A percentile compares a stretch with the other conserved stretches of the same genome.
These are phyloP conservation scores for Paracentrotus lividus DNA, from an alignment of 53 echinoderm and acorn worm genomes.

Conservation along the genomic window DNA sequence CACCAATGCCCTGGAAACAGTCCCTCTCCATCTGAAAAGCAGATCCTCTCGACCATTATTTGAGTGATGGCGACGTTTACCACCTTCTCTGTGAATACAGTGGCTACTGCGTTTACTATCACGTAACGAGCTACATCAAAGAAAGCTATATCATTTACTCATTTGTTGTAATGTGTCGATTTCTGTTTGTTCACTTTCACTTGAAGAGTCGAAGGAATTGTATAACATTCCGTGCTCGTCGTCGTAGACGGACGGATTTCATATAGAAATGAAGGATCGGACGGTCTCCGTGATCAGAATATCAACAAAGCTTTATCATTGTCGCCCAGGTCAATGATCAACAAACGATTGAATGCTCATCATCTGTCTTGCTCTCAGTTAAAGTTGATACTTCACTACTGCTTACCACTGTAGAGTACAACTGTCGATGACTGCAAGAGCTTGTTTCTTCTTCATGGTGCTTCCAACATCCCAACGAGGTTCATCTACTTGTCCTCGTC, in stretches of 20 bases:
- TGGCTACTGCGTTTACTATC: background rate
- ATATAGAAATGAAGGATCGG: background rate
- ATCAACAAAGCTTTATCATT: background rate
- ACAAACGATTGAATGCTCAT: background rate
- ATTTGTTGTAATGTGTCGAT: no score
- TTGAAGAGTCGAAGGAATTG: no score
- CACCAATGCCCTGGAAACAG: background rate
- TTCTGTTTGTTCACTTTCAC: no score
- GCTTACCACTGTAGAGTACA: background rate
- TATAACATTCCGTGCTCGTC: background rate
- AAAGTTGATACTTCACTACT: background rate
- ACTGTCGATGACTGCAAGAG: background rate
- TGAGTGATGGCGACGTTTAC: background rate
- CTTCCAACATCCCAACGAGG: background rate
- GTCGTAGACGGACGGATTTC: background rate
- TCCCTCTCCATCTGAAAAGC: constrained; percentile 31
- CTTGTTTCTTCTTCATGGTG: background rate
- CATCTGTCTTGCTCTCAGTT: background rate
- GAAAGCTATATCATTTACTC: background rate
- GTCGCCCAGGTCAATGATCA: background rate
- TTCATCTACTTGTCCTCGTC: background rate
- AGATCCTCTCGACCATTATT: background rate
- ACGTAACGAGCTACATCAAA: background rate
- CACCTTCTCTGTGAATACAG: background rate
- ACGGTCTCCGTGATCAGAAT: background rate